These are phyloP conservation scores for Acanthopagrus latus DNA, from an alignment of 2,797 vertebrate species.

Conservation along the genomic window DNA sequence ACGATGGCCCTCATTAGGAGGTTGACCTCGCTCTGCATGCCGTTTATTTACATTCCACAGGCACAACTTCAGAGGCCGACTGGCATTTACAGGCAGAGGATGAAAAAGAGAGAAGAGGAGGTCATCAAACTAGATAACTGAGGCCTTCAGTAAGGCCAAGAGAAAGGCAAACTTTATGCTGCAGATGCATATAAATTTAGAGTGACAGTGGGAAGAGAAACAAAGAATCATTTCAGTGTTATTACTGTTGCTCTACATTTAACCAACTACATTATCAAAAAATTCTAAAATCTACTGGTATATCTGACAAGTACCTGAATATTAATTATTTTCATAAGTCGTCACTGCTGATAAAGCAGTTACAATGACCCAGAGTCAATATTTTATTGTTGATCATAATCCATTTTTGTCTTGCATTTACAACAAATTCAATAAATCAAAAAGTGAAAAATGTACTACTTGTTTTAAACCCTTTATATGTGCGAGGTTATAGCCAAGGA, in stretches of 20 bases:
- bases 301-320: not conserved
- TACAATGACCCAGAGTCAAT: not conserved
- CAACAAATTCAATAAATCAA: not conserved
- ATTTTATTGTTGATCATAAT: not conserved
- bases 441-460: not conserved
- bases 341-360: not conserved
- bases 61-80: slow-evolving; percentile 44
- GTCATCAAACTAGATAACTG: slow-evolving; percentile 24
- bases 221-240: not conserved
- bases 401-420: not conserved
- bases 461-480: not conserved
- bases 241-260: not conserved
- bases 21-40: slow-evolving; percentile 59
- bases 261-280: not conserved
- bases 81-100: slow-evolving; percentile 51
- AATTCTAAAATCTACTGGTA: not conserved
- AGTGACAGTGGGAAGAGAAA: not conserved
- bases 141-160: slow-evolving; percentile 14
- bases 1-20: slow-evolving; percentile 68
- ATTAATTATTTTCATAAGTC: not conserved
- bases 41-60: slow-evolving; percentile 79
- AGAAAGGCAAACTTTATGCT: not conserved
- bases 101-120: slow-evolving; percentile 27
- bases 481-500: not conserved
- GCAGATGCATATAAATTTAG: not conserved